These are phyloP conservation scores for Nestor notabilis DNA, from an alignment of 2,113 vertebrate genomes.

Conservation along the genomic window DNA sequence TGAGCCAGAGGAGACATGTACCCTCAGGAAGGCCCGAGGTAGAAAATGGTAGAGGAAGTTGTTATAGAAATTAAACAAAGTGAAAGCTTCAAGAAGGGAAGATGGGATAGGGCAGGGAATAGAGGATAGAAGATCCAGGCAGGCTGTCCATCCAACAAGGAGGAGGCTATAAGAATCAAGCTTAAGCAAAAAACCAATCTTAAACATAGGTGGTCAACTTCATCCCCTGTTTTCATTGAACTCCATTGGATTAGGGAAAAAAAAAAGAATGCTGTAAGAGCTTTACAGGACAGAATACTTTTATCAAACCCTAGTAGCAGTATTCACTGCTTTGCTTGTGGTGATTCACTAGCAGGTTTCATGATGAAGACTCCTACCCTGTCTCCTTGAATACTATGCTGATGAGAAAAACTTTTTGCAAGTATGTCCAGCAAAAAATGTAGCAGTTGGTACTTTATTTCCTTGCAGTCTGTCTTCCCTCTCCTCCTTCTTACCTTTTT, in stretches of 20 bases:
- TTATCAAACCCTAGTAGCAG: accelerated
- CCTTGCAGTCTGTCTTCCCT: not conserved
- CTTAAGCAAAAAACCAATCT: not conserved
- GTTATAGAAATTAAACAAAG: not conserved
- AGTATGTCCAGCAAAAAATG: not conserved
- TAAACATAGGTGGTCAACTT: not conserved
- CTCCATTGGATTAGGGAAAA: not conserved
- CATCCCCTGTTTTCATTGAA: not conserved
- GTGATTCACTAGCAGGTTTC: not conserved
- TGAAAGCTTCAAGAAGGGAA: not conserved
- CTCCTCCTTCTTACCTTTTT: not conserved
- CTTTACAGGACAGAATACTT: accelerated
- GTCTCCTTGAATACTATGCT: accelerated
- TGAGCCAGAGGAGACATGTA: not conserved
- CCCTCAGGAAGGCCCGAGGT: not conserved
- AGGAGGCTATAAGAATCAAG: not conserved
- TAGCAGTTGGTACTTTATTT: not conserved
- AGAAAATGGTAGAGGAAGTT: not conserved
- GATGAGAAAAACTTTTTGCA: not conserved
- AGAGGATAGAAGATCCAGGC: not conserved
- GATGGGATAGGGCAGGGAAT: not conserved
- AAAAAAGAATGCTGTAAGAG: not conserved
- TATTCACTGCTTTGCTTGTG: not conserved
- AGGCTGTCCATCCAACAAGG: not conserved
- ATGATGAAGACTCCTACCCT: not conserved